phyloP scores from a whole-genome alignment of 2,797 vertebrate species.

The Enteromius mattozi region DNA sequence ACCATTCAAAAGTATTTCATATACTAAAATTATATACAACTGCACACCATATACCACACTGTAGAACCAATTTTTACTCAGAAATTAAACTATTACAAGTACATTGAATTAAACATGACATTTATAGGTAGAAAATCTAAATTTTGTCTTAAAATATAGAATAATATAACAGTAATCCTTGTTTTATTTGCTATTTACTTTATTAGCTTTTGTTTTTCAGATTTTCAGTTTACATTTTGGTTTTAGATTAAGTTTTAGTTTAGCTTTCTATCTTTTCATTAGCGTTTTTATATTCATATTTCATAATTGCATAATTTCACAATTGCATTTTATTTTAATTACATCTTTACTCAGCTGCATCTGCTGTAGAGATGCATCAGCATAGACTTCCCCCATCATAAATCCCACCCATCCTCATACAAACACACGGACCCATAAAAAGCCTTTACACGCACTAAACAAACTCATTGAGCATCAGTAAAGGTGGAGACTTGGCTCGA shows the following conservation, averaged over 20 bases:
- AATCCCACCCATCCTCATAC: slow-evolving; percentile 66
- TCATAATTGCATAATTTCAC: too few relatives aligned
- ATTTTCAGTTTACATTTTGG: neutral
- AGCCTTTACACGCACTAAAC: slow-evolving; percentile 71
- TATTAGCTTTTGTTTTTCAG: neutral
- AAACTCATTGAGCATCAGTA: slow-evolving; percentile 66
- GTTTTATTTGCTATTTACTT: neutral
- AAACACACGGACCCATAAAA: slow-evolving; percentile 70
- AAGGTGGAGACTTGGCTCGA: slow-evolving; percentile 37
- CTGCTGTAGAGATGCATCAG: neutral
- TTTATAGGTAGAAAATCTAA: neutral
- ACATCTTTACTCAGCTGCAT: neutral
- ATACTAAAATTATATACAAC: neutral
- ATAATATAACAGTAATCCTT: neutral
- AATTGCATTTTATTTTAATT: too few relatives aligned
- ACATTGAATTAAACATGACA: neutral
- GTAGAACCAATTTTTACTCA: neutral
- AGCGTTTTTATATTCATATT: too few relatives aligned
- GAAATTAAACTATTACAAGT: neutral
- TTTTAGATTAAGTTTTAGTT: neutral
- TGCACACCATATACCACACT: neutral
- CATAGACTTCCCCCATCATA: slow-evolving; percentile 62
- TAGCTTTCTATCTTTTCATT: too few relatives aligned
- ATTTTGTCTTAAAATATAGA: neutral
- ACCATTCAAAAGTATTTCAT: neutral